Base-by-base conservation (phyloP, 2,113 vertebrate genomes). In the Dromaius novaehollandiae region DNA sequence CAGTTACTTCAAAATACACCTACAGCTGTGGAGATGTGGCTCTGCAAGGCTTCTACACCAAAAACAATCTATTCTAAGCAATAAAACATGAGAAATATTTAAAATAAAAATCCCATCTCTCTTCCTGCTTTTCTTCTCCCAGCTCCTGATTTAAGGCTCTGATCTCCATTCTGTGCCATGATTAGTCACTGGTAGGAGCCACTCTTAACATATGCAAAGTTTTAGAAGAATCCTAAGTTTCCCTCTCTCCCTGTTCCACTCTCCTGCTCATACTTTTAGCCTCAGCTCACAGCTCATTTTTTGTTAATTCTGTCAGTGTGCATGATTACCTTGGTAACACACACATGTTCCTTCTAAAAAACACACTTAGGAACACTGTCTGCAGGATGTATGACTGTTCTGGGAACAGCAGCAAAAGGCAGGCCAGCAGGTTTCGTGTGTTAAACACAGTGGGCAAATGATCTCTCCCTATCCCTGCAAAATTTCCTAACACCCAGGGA, bases 201-300 rank as follows among this genome's bases (percentile, higher is more conserved):
- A 71, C 83, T 92, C 89, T 94, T 91, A 96, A 96, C 93, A 76
- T 46, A 55, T 77, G 92, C 71, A 90, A 93, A 95, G 88, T 73
- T 83, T 56, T 50, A 19, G 46, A 46, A 65, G 42, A 50, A 64
- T 42, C 14, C 25, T 25, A 50, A 60, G 4, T 64, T 36, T 28
- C 50, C 6, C 20, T 15, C 9, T 38, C 50, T 58, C 34, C 30
- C 25, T 44, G 25, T 42, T 78, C 42, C 44, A 46, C 21, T 48
- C 46, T 87, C 75, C 32, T 60, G 88, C 82, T 95, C 73, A 36
- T 26, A 78, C 63, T 88, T 94, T 88, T 63, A 93, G 36, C 85
- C 92, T 93, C 86, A 94, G 71, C 81, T 95, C 46, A 70, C 46
- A 70, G 55, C 25, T 53, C 50, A 40, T n/a, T 70, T 76, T 76